Evolutionary conservation across 2,888 invertebrate genomes (phyloP).

Genomic region (Apodemia mormo): DNA sequence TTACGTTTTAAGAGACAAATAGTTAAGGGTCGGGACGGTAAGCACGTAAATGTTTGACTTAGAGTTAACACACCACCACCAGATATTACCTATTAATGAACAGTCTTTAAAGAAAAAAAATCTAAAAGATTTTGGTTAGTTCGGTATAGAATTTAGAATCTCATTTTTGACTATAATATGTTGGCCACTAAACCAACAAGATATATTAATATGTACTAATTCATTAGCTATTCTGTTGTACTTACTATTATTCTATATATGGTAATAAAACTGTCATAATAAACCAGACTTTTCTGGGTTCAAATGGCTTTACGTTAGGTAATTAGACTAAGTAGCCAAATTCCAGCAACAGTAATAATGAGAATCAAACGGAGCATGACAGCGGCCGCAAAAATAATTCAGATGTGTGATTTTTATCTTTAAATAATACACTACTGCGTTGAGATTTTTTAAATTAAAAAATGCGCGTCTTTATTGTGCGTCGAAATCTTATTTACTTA

Average conservation of each 20-base stretch:
- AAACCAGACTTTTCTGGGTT: not conserved
- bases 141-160: too few relatives aligned
- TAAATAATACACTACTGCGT: not conserved
- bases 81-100: too few relatives aligned
- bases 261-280: not conserved
- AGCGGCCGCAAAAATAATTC: conserved; percentile 7
- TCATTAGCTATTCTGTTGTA: too few relatives aligned
- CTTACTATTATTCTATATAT: not conserved
- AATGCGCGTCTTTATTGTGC: not conserved
- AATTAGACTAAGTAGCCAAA: conserved; percentile 3
- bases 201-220: too few relatives aligned
- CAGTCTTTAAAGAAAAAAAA: too few relatives aligned
- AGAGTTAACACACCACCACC: too few relatives aligned
- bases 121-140: too few relatives aligned
- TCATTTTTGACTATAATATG: too few relatives aligned
- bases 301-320: not conserved
- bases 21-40: too few relatives aligned
- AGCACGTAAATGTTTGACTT: too few relatives aligned
- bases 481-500: not conserved
- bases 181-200: too few relatives aligned
- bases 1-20: too few relatives aligned
- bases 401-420: conserved; percentile 3
- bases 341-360: conserved; percentile 1
- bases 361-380: conserved; percentile 7
- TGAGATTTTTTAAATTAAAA: not conserved